Evolutionary conservation across 2,113 vertebrate genomes (phyloP), one percentile per base, ranked within the genome.

Genomic region (Laterallus jamaicensis): DNA sequence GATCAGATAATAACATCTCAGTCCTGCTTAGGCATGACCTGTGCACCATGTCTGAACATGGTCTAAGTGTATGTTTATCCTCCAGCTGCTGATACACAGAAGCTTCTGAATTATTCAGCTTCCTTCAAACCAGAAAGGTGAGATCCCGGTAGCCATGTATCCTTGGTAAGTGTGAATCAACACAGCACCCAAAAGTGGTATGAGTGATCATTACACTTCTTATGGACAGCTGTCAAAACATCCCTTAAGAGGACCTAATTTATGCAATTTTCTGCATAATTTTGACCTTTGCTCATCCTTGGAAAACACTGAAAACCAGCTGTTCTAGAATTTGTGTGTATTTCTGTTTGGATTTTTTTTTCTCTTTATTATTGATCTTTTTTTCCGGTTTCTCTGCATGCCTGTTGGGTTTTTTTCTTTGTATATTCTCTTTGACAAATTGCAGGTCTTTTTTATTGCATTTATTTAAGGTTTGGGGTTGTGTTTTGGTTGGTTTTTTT

Each of bases 371-470:
- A 88, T 84, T 82, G 76, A 70, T 89, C 18, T 80, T 90, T 77
- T 59, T 88, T 94, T 92, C n/a, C 11, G 1, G 9, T 81, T 90
- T 93, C 62, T 82, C 60, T 81, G 52, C n/a, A 67, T 96, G 50
- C 81, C 83, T 83, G 35, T 90, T 92, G 54, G 17, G 47, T 56
- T 49, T 69, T 86, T 86, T 85, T 39, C 54, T 66, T 91, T 60
- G 56, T 67, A 29, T 81, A 92, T 81, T 86, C 83, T 67, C 56
- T 88, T 82, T 94, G 92, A 85, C 26, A 69, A 26, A 62, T 11
- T n/a, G 18, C 8, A 76, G 26, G 0, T 16, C 16, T 37, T 88
- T 64, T 73, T 54, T 28, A 54, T 15, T 11, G 2, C 15, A 86
- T 86, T 92, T 69, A 76, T 87, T 95, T 94, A 32, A 21, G 49